Conservation (phyloP, 2,797 vertebrate species). For the Astyanax mexicanus region DNA sequence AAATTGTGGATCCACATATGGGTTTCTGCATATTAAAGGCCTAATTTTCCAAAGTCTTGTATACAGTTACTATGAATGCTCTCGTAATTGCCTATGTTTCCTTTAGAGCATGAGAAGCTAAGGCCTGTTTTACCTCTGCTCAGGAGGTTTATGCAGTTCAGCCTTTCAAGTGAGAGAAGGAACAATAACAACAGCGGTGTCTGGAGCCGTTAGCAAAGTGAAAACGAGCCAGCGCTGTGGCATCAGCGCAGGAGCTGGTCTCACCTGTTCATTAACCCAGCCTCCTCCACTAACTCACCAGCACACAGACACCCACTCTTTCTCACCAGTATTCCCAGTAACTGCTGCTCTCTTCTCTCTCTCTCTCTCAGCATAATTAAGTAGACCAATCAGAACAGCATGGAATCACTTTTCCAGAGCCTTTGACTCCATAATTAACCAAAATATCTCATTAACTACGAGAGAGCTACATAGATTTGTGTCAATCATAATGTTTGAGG, state of each 20-base stretch:
- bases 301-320: constrained; percentile 47
- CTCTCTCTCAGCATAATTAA: constrained; percentile 84
- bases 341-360: constrained; percentile 30
- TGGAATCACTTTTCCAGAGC: constrained; percentile 80
- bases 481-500: constrained; percentile 73
- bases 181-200: constrained; percentile 40
- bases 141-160: background rate
- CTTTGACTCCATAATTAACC: constrained; percentile 81
- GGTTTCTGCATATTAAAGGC: background rate
- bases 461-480: constrained; percentile 76
- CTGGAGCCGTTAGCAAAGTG: constrained; percentile 33
- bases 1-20: background rate
- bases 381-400: constrained; percentile 83
- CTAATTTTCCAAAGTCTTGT: background rate
- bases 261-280: constrained; percentile 81
- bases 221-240: constrained; percentile 40
- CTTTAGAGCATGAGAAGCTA: background rate
- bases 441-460: constrained; percentile 82
- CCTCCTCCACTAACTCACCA: constrained; percentile 40
- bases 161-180: background rate
- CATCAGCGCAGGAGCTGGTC: constrained; percentile 60
- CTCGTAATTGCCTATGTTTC: background rate
- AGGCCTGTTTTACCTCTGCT: background rate
- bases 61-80: background rate
- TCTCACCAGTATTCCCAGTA: constrained; percentile 58